Percentiles rank a stretch among this genome's conserved stretches.
phyloP scores from a whole-genome alignment of 1,140 invertebrate species.

The Mercenaria mercenaria region DNA sequence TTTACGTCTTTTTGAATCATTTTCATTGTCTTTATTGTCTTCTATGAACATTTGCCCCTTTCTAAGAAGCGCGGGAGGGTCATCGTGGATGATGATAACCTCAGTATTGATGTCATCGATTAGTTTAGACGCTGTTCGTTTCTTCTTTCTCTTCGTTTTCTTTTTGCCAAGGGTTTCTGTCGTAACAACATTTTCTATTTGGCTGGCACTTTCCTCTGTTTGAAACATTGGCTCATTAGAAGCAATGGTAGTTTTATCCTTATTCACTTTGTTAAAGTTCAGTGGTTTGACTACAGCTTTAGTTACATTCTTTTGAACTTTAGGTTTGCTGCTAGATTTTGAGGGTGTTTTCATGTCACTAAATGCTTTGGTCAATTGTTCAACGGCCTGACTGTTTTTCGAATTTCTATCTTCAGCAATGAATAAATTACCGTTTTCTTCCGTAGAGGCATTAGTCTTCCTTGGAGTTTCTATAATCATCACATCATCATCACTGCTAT shows the following conservation, averaged over 20 bases:
- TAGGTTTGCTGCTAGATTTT: background rate
- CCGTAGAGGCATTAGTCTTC: background rate
- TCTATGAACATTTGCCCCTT: background rate
- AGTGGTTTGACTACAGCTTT: background rate
- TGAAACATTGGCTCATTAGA: too few species aligned
- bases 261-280: background rate
- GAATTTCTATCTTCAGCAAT: background rate
- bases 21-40: background rate
- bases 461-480: slow-evolving; percentile 44
- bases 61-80: too few species aligned
- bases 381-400: background rate
- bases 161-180: background rate
- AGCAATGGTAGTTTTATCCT: background rate
- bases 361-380: background rate
- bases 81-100: too few species aligned
- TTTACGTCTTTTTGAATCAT: background rate
- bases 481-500: slow-evolving; percentile 34
- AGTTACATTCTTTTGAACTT: background rate
- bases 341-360: background rate
- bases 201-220: too few species aligned
- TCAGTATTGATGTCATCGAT: background rate
- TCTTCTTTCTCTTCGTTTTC: background rate
- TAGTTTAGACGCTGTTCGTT: background rate
- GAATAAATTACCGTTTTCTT: background rate
- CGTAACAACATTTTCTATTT: background rate